Conservation (phyloP, 1,140 invertebrate genomes). For the Tetranychus cinnabarinus region DNA sequence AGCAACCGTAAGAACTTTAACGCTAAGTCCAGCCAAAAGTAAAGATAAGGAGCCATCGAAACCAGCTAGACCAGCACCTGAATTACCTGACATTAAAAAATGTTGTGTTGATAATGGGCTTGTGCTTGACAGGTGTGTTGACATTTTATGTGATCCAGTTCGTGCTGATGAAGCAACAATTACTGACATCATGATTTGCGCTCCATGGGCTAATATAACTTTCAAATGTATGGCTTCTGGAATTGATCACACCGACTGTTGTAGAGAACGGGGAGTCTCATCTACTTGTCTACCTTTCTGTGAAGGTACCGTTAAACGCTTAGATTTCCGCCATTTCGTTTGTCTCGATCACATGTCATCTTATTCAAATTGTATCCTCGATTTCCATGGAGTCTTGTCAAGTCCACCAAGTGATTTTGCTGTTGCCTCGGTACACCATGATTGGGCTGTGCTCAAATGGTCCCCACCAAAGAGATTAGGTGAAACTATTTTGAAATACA, state of each 20-base stretch:
- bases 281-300: conserved; percentile 40
- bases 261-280: conserved; percentile 42
- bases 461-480: conserved; percentile 34
- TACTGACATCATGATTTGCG: conserved; percentile 57
- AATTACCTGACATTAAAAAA: conserved; percentile 26
- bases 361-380: conserved; percentile 49
- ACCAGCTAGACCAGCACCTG: background rate
- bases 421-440: conserved; percentile 40
- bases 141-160: conserved; percentile 49
- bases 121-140: conserved; percentile 40
- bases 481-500: conserved; percentile 43
- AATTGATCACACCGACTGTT: conserved; percentile 39
- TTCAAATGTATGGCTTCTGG: conserved; percentile 43
- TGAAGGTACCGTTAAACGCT: conserved; percentile 32
- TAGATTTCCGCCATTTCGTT: conserved; percentile 40
- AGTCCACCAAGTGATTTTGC: conserved; percentile 37
- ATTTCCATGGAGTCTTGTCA: conserved; percentile 54
- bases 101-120: conserved; percentile 47
- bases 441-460: conserved; percentile 54
- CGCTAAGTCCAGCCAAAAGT: conserved; percentile 16
- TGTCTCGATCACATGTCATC: conserved; percentile 52
- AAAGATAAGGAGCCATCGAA: background rate
- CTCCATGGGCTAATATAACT: conserved; percentile 45
- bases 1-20: conserved; percentile 37
- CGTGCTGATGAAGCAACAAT: conserved; percentile 31